A percentile compares a stretch with the other conserved stretches of the same genome.
Evolutionary conservation across 2,113 vertebrate species (phyloP).

Genomic region (Marcusenius ussheri): DNA sequence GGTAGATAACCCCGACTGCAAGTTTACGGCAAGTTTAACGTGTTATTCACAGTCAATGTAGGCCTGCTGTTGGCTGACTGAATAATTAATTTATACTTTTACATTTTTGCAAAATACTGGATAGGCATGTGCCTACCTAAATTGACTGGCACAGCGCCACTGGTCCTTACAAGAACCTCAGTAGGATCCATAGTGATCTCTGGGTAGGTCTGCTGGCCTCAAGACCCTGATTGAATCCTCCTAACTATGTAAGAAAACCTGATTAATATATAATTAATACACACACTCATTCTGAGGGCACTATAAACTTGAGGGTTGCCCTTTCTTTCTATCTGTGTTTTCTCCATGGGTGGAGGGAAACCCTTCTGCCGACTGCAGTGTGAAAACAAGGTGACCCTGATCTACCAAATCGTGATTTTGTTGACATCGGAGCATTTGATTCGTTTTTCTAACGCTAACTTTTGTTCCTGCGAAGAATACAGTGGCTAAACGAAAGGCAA

Average conservation of each 20-base stretch:
- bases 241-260: neutral
- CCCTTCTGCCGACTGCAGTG: neutral
- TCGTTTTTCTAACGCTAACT: neutral
- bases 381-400: neutral
- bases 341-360: neutral
- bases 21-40: neutral
- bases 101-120: neutral
- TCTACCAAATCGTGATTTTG: neutral
- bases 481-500: neutral
- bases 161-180: neutral
- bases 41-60: neutral
- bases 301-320: neutral
- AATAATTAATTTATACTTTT: neutral
- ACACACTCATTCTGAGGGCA: neutral
- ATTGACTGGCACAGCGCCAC: neutral
- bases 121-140: neutral
- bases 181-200: neutral
- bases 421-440: neutral
- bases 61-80: neutral
- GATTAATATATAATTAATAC: neutral
- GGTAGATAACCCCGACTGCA: neutral
- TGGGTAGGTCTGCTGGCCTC: neutral
- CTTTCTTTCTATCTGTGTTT: neutral
- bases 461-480: neutral
- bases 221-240: neutral